phyloP scores from a whole-genome alignment of 2,113 vertebrate genomes.

The Ciconia stormi region DNA sequence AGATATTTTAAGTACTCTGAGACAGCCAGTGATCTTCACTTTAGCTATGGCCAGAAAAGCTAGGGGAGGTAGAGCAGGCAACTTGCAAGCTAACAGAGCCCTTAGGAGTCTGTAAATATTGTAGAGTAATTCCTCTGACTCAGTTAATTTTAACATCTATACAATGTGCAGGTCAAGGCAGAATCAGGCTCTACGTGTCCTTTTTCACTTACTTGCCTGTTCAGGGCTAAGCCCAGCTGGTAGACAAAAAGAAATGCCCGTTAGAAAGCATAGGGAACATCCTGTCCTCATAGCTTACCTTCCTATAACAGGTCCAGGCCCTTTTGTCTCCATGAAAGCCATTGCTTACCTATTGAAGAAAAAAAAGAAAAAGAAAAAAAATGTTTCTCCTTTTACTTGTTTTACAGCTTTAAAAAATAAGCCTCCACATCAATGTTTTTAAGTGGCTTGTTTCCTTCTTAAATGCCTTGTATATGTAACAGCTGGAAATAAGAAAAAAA shows the following conservation, averaged over 20 bases:
- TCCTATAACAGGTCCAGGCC: background rate
- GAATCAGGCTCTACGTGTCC: background rate
- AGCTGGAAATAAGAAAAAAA: background rate
- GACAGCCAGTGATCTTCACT: background rate
- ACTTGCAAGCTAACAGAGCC: background rate
- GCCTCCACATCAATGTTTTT: background rate
- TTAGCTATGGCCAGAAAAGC: background rate
- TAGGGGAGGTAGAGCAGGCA: background rate
- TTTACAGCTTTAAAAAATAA: background rate
- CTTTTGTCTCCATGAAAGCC: background rate
- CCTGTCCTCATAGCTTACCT: background rate
- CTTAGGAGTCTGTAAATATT: background rate
- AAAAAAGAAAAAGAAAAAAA: background rate
- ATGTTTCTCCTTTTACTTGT: background rate
- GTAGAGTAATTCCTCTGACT: background rate
- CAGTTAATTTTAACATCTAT: background rate
- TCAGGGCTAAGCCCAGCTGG: background rate
- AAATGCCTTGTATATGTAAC: background rate
- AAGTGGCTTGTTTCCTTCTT: background rate
- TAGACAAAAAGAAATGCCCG: background rate
- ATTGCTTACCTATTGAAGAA: background rate
- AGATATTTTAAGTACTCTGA: background rate
- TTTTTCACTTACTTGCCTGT: background rate
- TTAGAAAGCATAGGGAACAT: accelerated
- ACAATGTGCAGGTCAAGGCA: background rate